A percentile compares a stretch with the other conserved stretches of the same genome.
Evolutionary conservation across 30 jellyfish, hydroid and myxozoan species (phyloP).

Genomic region (Hydractinia symbiolongicarpus): DNA sequence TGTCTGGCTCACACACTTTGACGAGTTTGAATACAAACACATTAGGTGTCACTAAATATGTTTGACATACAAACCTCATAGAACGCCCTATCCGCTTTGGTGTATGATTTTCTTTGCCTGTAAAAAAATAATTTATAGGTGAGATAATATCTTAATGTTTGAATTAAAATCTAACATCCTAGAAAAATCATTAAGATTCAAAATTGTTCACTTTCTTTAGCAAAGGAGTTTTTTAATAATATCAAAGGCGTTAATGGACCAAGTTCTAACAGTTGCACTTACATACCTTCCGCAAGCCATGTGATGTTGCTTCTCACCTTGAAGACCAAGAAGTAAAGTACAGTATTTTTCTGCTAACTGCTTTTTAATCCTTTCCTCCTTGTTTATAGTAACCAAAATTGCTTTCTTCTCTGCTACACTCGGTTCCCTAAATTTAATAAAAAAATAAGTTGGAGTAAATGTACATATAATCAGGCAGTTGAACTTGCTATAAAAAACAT

Average conservation of each 20-base stretch:
- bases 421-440: slow-evolving; percentile 50
- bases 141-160: not conserved
- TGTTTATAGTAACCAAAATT: slow-evolving; percentile 31
- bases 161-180: not conserved
- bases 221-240: too few relatives aligned
- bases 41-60: not conserved
- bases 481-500: not conserved
- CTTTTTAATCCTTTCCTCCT: slow-evolving; percentile 52
- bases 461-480: too few relatives aligned
- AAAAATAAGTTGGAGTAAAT: not conserved
- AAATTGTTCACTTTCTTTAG: not conserved
- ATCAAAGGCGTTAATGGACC: not conserved
- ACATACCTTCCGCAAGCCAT: slow-evolving; percentile 82
- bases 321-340: slow-evolving; percentile 63
- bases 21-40: not conserved
- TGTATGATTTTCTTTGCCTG: slow-evolving; percentile 62
- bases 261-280: not conserved
- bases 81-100: slow-evolving; percentile 48
- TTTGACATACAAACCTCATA: slow-evolving; percentile 45
- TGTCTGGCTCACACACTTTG: not conserved
- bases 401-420: slow-evolving; percentile 70
- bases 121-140: not conserved
- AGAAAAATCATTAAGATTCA: not conserved
- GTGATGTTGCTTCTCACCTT: slow-evolving; percentile 58
- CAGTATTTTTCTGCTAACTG: slow-evolving; percentile 66